phyloP scores from a whole-genome alignment of 2,113 vertebrate species.

The Pitta sordida region DNA sequence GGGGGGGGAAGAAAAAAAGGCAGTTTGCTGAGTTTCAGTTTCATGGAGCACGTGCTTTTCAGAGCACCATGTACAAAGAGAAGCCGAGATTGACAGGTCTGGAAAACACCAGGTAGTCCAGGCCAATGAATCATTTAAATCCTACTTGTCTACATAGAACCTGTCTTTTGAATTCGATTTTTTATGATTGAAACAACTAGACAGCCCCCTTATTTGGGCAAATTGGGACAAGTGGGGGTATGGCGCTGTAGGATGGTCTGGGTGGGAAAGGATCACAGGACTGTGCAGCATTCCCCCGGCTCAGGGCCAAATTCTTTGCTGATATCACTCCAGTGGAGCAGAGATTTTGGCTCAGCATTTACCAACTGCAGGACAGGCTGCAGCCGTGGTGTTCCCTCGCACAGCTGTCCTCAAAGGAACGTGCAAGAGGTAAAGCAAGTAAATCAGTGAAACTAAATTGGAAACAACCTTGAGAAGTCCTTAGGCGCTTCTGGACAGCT shows the following conservation, averaged over 20 bases:
- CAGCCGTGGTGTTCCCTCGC: background rate
- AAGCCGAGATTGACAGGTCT: background rate
- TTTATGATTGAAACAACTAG: background rate
- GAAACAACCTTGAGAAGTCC: background rate
- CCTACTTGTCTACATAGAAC: background rate
- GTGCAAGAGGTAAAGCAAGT: background rate
- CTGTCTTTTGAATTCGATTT: background rate
- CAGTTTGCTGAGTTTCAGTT: background rate
- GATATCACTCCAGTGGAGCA: background rate
- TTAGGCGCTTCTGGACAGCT: background rate
- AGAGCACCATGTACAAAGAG: background rate
- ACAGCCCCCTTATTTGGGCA: background rate
- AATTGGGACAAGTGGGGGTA: background rate
- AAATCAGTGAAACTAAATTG: background rate
- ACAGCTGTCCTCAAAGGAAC: background rate
- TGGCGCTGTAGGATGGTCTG: background rate
- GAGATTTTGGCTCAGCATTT: background rate
- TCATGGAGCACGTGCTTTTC: background rate
- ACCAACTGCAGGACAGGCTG: background rate
- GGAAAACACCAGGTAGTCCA: background rate
- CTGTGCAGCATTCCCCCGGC: background rate
- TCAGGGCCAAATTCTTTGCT: background rate
- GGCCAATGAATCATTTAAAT: background rate
- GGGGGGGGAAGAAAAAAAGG: no score
- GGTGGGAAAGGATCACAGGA: background rate